Evolutionary conservation across 2,113 vertebrate species (phyloP).

Genomic region (Isurus oxyrinchus): DNA sequence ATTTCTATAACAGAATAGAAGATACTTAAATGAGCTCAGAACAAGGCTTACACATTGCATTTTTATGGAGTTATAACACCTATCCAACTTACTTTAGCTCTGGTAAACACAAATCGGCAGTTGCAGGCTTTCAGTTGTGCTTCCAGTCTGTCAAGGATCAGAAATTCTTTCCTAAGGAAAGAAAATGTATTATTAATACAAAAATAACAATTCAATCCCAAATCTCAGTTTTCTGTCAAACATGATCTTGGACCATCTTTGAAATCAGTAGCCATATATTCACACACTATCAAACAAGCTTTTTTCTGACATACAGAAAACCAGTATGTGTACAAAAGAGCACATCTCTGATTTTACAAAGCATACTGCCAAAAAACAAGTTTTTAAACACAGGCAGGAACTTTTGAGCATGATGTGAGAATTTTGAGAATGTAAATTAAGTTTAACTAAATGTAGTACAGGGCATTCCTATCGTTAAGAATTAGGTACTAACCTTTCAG

Average conservation of each 20-base stretch:
- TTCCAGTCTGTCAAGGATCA: conserved; percentile 89
- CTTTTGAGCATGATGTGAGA: not conserved
- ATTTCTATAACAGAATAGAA: not conserved
- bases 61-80: not conserved
- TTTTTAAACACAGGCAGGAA: not conserved
- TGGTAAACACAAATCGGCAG: conserved; percentile 85
- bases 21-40: not conserved
- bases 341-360: not conserved
- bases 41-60: not conserved
- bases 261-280: not conserved
- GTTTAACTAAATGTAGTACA: not conserved
- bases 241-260: not conserved
- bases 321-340: not conserved
- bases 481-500: conserved; percentile 68
- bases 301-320: not conserved
- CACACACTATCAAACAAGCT: not conserved
- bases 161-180: conserved; percentile 69
- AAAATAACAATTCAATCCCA: not conserved
- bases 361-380: not conserved
- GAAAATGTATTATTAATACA: not conserved
- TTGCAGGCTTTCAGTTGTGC: conserved; percentile 93
- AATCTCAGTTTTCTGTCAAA: not conserved
- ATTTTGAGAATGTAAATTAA: not conserved
- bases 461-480: not conserved
- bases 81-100: conserved; percentile 80